Percentiles rank a stretch among this genome's conserved stretches.
These are phyloP conservation scores for Macquaria ambigua DNA, from an alignment of 2,113 vertebrate species.

Conservation along the genomic window DNA sequence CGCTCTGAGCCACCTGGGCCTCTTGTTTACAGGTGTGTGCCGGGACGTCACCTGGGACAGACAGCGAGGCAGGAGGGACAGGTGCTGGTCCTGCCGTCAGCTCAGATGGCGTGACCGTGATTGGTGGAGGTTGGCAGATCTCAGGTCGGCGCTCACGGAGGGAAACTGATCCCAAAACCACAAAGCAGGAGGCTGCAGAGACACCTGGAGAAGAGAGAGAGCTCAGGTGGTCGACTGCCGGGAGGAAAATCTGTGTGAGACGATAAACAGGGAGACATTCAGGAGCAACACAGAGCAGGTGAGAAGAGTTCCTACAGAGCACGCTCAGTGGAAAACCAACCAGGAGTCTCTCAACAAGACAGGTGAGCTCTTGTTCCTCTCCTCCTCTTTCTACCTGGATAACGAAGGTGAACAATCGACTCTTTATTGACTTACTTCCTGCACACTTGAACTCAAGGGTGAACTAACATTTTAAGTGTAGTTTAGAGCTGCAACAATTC, in stretches of 20 bases:
- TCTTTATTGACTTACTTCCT: neutral
- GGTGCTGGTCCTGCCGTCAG: neutral
- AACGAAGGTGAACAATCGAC: neutral
- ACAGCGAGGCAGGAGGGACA: neutral
- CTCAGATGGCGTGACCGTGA: neutral
- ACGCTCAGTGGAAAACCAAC: conserved; percentile 23
- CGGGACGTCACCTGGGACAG: conserved; percentile 41
- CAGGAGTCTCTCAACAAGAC: neutral
- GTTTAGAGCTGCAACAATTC: neutral
- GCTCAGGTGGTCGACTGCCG: neutral
- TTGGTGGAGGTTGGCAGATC: conserved; percentile 38
- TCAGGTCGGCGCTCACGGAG: neutral
- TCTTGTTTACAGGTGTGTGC: conserved; percentile 71
- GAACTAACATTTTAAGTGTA: no score
- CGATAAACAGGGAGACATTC: neutral
- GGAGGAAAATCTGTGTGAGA: neutral
- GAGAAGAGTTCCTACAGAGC: neutral
- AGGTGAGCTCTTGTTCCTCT: conserved; percentile 17
- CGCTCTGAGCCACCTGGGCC: conserved; percentile 20
- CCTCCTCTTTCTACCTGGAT: neutral
- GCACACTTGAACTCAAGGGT: no score
- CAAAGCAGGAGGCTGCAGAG: conserved; percentile 13
- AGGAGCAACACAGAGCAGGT: neutral
- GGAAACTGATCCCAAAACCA: conserved; percentile 38
- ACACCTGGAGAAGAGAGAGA: conserved; percentile 5